Conservation (phyloP, 2,888 invertebrate species). For the Thera obeliscata region DNA sequence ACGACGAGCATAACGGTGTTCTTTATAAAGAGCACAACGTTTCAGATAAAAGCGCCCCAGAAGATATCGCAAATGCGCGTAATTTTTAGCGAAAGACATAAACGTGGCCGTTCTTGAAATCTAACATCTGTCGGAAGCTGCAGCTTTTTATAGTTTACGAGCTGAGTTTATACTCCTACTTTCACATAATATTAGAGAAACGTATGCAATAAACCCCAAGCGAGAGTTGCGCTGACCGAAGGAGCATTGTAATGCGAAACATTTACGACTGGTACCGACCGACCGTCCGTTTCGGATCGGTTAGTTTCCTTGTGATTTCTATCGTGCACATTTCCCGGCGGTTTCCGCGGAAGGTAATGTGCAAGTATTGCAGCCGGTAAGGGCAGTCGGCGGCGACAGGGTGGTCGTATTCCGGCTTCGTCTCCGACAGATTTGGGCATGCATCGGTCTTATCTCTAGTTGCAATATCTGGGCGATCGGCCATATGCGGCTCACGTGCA, state of each 20-base stretch:
- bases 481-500: slow-evolving; percentile 56
- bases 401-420: slow-evolving; percentile 38
- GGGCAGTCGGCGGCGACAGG: slow-evolving; percentile 33
- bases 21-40: slow-evolving; percentile 38
- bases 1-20: slow-evolving; percentile 41
- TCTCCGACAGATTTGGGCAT: slow-evolving; percentile 50
- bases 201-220: slow-evolving; percentile 56
- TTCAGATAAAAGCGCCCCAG: slow-evolving; percentile 35
- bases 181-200: slow-evolving; percentile 55
- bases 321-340: slow-evolving; percentile 15
- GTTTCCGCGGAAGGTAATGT: slow-evolving; percentile 32
- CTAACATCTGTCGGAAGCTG: slow-evolving; percentile 60
- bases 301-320: slow-evolving; percentile 28
- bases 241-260: slow-evolving; percentile 51
- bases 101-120: slow-evolving; percentile 53
- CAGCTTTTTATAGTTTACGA: slow-evolving; percentile 62
- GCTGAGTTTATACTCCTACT: slow-evolving; percentile 47
- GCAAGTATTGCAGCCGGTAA: slow-evolving; percentile 33
- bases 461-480: slow-evolving; percentile 44
- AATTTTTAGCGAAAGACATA: slow-evolving; percentile 48
- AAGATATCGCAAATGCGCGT: slow-evolving; percentile 40
- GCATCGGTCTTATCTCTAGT: slow-evolving; percentile 49
- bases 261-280: slow-evolving; percentile 50
- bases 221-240: slow-evolving; percentile 57
- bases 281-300: slow-evolving; percentile 9